A percentile compares a stretch with the other conserved stretches of the same genome.
phyloP scores from a whole-genome alignment of 2,113 vertebrate genomes.

The Oncorhynchus masou region DNA sequence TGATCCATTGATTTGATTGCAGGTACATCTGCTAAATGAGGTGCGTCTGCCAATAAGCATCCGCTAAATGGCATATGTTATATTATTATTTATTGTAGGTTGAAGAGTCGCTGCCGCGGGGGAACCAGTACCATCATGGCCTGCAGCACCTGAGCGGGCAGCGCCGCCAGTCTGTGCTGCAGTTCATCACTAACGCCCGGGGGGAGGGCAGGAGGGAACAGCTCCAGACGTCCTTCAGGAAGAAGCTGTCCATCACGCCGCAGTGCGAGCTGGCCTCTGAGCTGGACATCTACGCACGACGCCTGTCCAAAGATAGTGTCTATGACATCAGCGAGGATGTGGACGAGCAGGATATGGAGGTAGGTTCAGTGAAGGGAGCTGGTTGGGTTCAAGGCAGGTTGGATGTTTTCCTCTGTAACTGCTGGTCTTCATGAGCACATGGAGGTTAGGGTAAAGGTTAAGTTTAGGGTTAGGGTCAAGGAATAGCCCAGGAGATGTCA shows the following conservation, averaged over 20 bases:
- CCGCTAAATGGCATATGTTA: too few relatives aligned
- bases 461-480: too few relatives aligned
- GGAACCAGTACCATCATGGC: constrained; percentile 72
- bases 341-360: constrained; percentile 92
- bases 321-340: constrained; percentile 92
- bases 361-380: constrained; percentile 42
- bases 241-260: constrained; percentile 85
- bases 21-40: constrained; percentile 45
- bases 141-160: constrained; percentile 77
- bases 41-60: too few relatives aligned
- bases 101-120: constrained; percentile 80
- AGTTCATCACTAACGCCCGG: constrained; percentile 83
- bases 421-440: too few relatives aligned
- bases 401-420: too few relatives aligned
- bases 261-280: constrained; percentile 80
- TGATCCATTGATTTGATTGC: too few relatives aligned
- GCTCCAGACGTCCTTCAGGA: constrained; percentile 73
- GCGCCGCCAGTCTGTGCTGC: constrained; percentile 90
- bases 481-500: too few relatives aligned
- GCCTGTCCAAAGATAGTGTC: constrained; percentile 83
- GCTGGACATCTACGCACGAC: constrained; percentile 88
- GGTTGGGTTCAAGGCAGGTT: too few relatives aligned
- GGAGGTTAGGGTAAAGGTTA: too few relatives aligned
- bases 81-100: too few relatives aligned
- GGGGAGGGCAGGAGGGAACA: constrained; percentile 72